Conservation (phyloP, 2,113 vertebrate genomes). For the Loxodonta africana region DNA sequence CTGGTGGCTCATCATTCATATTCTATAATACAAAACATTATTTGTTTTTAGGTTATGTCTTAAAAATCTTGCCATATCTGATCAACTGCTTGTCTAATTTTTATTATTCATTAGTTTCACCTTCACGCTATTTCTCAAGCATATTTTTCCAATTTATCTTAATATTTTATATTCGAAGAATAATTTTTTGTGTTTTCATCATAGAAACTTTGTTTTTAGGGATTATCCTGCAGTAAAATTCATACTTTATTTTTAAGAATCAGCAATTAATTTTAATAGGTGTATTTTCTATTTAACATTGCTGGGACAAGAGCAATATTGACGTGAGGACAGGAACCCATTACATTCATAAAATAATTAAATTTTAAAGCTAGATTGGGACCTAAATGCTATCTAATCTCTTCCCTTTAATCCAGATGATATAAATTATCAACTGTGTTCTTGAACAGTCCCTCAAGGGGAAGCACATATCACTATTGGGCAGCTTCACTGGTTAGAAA, state of each 20-base stretch:
- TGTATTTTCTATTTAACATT: neutral
- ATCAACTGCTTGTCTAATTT: neutral
- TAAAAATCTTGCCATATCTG: neutral
- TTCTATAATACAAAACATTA: constrained; percentile 45
- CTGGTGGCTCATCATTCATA: constrained; percentile 70
- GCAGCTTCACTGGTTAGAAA: neutral
- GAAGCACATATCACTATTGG: neutral
- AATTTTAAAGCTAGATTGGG: constrained; percentile 26
- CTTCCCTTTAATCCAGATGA: neutral
- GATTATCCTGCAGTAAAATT: neutral
- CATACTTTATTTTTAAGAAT: neutral
- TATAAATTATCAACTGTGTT: neutral
- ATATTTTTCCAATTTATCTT: neutral
- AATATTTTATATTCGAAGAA: constrained; percentile 19
- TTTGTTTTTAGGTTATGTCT: neutral
- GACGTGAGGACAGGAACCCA: neutral
- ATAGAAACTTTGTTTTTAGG: neutral
- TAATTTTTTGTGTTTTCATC: neutral
- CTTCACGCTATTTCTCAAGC: neutral
- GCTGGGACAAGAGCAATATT: neutral
- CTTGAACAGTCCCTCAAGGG: neutral
- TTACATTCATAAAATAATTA: neutral
- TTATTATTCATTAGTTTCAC: neutral
- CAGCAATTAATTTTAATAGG: neutral
- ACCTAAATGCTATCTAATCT: neutral